Evolutionary conservation across 2,113 vertebrate species (phyloP), one percentile per base, ranked within the genome.

Genomic region (Pedetes capensis): DNA sequence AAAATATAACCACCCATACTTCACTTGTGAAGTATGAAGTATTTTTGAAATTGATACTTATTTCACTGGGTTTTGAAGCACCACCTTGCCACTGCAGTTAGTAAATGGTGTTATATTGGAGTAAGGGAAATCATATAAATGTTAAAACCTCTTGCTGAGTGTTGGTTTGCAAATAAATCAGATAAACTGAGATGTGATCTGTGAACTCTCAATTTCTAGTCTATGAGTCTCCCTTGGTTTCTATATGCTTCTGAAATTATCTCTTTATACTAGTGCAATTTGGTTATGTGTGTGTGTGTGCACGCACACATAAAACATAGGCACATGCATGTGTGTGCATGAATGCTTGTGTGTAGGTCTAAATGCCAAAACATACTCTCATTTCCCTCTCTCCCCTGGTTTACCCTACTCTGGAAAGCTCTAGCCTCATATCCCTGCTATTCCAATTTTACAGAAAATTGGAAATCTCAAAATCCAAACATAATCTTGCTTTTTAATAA

Each of bases 141-240:
- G 61, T 63, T 25, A 75, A 44, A 66, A 5, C 12, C 59, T 83
- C 44, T 90, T 93, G 37, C 29, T 93, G 29, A 23, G 34, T 91
- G 42, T 74, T 63, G 27, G 11, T 83, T 61, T 87, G 7, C 83
- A 90, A 69, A 75, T 79, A 90, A 83, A 71, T 97, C 42, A 94
- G 3, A 14, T 57, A 76, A 55, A 55, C 16, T 12, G 53, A 55
- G 16, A 9, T 16, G 16, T 16, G 53, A 29, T 53, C n/a, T n/a
- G 23, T 61, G 63, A 89, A 84, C 34, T 83, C 23, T 68, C 14
- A 79, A 16, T 80, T 72, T 75, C 16, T 64, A 2, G 39, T 59
- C 74, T n/a, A n/a, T n/a, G n/a, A n/a, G n/a, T 66, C 63, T 17
- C 68, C 64, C 47, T 78, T 17, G 87, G 13, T 93, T 61, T n/a